Evolutionary conservation across 2,797 vertebrate species (phyloP).

Genomic region (Gallirallus australis): DNA sequence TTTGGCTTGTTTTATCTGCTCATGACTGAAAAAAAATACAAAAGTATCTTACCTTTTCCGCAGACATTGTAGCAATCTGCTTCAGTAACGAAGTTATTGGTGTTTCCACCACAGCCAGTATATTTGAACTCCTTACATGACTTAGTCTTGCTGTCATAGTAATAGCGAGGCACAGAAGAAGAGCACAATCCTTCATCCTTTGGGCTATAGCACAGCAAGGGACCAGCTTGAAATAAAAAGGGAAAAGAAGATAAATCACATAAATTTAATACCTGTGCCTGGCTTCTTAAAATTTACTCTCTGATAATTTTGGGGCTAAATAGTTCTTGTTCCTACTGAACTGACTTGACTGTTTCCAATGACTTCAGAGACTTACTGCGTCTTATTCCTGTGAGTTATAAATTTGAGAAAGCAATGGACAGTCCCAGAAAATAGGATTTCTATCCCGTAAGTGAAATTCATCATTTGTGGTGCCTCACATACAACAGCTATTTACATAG

Average conservation of each 20-base stretch:
- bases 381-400: neutral
- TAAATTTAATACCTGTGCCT: neutral
- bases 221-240: conserved; percentile 74
- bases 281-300: neutral
- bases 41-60: conserved; percentile 76
- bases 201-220: conserved; percentile 87
- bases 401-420: neutral
- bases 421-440: neutral
- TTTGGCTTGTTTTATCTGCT: neutral
- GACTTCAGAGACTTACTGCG: neutral
- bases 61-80: conserved; percentile 85
- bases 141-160: conserved; percentile 84
- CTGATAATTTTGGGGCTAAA: neutral
- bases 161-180: conserved; percentile 88
- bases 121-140: conserved; percentile 89
- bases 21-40: neutral
- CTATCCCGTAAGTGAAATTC: neutral
- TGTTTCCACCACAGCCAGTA: conserved; percentile 91
- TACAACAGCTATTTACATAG: neutral
- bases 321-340: neutral
- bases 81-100: conserved; percentile 89
- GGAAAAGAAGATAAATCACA: neutral
- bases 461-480: neutral
- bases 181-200: conserved; percentile 89
- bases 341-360: rapidly evolving